phyloP scores from a whole-genome alignment of 2,113 vertebrate species.

The Nothobranchius kuhntae region DNA sequence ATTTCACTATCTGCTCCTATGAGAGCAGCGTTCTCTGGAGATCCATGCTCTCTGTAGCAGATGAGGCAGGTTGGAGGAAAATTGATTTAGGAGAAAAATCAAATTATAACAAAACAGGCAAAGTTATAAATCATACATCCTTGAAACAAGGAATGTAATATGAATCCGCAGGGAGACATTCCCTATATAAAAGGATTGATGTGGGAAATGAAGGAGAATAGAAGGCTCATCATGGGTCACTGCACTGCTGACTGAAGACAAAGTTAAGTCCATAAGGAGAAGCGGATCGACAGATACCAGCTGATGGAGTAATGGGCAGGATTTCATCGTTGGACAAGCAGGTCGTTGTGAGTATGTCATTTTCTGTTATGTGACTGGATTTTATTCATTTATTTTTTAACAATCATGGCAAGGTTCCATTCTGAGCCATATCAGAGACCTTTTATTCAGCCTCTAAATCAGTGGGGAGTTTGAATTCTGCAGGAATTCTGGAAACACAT shows the following conservation, averaged over 20 bases:
- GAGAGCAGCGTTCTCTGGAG: conserved; percentile 10
- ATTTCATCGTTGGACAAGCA: conserved; percentile 9
- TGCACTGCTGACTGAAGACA: conserved; percentile 34
- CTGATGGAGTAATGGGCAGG: conserved; percentile 32
- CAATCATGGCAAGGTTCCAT: conserved; percentile 9
- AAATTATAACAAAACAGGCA: conserved; percentile 14
- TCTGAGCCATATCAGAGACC: background rate
- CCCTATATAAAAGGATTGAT: background rate
- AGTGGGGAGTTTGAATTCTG: background rate
- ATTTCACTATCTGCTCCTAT: too few species aligned
- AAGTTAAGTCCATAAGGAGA: conserved; percentile 10
- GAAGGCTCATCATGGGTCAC: conserved; percentile 11
- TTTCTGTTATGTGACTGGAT: conserved; percentile 15
- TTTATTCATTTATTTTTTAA: conserved; percentile 5
- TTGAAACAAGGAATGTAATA: conserved; percentile 6
- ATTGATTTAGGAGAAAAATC: conserved; percentile 23
- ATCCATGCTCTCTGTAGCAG: background rate
- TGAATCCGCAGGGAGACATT: conserved; percentile 1
- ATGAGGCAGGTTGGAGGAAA: conserved; percentile 4
- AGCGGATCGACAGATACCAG: background rate
- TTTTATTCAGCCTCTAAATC: background rate
- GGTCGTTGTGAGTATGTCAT: conserved; percentile 35
- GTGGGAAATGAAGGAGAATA: background rate
- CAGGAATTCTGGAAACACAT: too few species aligned
- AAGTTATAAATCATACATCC: conserved; percentile 13